These are phyloP conservation scores for Coendou prehensilis DNA, from an alignment of 2,797 vertebrate genomes.

Conservation along the genomic window DNA sequence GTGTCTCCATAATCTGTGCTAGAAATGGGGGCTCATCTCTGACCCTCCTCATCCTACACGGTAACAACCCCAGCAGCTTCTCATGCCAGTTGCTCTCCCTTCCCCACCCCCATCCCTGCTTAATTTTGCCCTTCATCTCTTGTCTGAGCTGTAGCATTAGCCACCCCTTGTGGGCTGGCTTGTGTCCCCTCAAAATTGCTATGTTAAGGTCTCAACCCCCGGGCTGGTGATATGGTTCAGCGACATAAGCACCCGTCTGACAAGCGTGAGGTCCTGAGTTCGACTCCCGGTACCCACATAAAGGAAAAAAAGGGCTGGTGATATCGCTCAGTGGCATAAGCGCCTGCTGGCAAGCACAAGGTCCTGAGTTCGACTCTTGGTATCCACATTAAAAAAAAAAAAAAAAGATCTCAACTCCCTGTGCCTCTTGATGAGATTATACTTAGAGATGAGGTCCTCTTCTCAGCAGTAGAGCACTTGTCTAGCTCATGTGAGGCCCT, in stretches of 20 bases:
- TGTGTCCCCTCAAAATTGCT: too few relatives aligned
- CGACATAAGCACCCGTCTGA: too few relatives aligned
- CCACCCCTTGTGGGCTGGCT: not conserved
- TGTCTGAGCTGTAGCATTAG: not conserved
- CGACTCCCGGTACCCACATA: too few relatives aligned
- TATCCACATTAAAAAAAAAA: too few relatives aligned
- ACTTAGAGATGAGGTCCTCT: not conserved
- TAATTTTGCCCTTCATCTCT: not conserved
- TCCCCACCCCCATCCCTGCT: not conserved
- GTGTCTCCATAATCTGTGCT: not conserved
- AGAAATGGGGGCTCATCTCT: not conserved
- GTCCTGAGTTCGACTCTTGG: too few relatives aligned
- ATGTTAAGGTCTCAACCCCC: not conserved
- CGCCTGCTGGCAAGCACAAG: too few relatives aligned
- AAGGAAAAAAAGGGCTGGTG: too few relatives aligned
- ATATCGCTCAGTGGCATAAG: too few relatives aligned
- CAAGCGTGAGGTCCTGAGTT: too few relatives aligned
- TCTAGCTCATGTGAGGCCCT: not conserved
- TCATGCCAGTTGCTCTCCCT: not conserved
- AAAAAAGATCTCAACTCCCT: not conserved
- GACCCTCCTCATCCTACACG: not conserved
- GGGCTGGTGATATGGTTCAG: too few relatives aligned
- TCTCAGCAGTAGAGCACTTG: not conserved
- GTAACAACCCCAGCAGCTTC: not conserved
- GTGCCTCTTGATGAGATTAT: not conserved